These are phyloP conservation scores for Hetaerina titia DNA, from an alignment of 2,888 invertebrate species.

Conservation along the genomic window DNA sequence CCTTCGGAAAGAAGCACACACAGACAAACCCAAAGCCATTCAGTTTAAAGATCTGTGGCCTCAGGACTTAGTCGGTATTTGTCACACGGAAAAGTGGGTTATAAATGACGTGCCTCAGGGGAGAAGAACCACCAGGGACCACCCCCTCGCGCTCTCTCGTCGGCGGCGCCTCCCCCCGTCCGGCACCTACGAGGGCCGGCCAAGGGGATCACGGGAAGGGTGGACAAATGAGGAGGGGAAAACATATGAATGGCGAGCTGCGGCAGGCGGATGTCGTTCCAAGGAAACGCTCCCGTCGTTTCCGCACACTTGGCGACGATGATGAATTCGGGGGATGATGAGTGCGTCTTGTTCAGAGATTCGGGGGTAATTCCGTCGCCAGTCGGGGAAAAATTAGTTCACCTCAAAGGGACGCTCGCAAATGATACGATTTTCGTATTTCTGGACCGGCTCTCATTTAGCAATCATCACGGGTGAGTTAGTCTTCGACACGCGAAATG, in stretches of 20 bases:
- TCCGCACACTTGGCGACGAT: background rate
- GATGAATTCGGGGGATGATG: too few species aligned
- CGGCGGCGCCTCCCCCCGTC: background rate
- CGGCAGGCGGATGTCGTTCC: slow-evolving; percentile 7
- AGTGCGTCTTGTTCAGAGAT: too few species aligned
- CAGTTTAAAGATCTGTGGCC: slow-evolving; percentile 19
- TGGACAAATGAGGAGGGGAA: background rate
- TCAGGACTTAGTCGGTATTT: slow-evolving; percentile 22
- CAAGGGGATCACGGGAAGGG: background rate
- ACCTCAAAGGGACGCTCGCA: too few species aligned
- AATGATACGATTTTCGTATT: too few species aligned
- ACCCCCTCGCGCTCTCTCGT: background rate
- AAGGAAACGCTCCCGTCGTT: background rate
- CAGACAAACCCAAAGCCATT: background rate
- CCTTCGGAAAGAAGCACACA: background rate
- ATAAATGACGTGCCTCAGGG: background rate
- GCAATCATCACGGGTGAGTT: too few species aligned
- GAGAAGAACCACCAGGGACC: background rate
- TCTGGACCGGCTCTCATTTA: too few species aligned
- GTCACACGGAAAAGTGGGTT: slow-evolving; percentile 49
- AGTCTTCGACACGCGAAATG: too few species aligned
- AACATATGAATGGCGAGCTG: slow-evolving; percentile 3
- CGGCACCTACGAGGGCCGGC: background rate
- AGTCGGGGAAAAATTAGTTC: too few species aligned
- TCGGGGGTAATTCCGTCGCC: too few species aligned